Conservation (phyloP, 2,888 invertebrate genomes). For the Plagodis pulveraria region DNA sequence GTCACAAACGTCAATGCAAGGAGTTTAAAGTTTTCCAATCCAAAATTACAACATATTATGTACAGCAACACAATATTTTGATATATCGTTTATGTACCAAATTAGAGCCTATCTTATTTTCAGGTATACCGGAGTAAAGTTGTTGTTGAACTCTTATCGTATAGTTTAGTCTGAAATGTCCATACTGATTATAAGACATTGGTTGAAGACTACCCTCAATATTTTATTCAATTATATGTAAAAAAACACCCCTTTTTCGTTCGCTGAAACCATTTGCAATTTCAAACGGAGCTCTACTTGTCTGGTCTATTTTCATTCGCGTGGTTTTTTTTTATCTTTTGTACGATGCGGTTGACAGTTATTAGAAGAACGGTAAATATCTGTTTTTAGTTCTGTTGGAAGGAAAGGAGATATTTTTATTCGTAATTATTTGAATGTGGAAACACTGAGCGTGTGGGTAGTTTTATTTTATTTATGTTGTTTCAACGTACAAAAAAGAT, state of each 20-base stretch:
- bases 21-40: too few species aligned
- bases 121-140: too few species aligned
- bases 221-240: slow-evolving; percentile 76
- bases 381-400: background rate
- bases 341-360: slow-evolving; percentile 25
- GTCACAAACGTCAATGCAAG: too few species aligned
- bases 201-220: slow-evolving; percentile 50
- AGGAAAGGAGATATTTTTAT: background rate
- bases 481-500: too few species aligned
- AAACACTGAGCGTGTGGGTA: too few species aligned
- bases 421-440: too few species aligned
- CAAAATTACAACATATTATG: too few species aligned
- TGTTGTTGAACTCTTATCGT: too few species aligned
- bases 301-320: slow-evolving; percentile 24
- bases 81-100: too few species aligned
- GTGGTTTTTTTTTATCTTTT: slow-evolving; percentile 16
- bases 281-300: slow-evolving; percentile 19
- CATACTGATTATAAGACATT: slow-evolving; percentile 1
- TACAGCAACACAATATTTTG: too few species aligned
- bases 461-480: too few species aligned
- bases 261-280: slow-evolving; percentile 38
- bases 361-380: slow-evolving; percentile 16
- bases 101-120: too few species aligned
- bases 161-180: background rate
- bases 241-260: slow-evolving; percentile 51